Base-by-base conservation (phyloP, 2,888 invertebrate species). In the Rapana venosa region DNA sequence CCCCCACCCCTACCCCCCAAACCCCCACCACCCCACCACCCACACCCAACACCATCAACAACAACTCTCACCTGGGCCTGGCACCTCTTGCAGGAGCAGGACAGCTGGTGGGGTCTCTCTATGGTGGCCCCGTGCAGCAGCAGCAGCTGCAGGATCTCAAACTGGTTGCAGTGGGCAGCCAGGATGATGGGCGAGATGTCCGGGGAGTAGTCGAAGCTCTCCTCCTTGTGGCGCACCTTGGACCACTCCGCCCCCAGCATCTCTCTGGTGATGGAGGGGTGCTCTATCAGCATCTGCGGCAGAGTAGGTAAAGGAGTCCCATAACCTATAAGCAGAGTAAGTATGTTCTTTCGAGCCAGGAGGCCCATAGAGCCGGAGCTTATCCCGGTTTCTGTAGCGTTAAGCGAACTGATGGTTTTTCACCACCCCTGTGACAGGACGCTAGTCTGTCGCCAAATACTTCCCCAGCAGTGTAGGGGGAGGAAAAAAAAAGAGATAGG, bases 221-320 rank as follows among this genome's bases (percentile, higher is more conserved):
- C 97, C 87, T 96, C 96, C 2, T 94, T 92, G 22, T 93, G 94
- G 87, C 94, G 94, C n/a, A 95, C 95, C 91, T 95, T 95, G 2
- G 96, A 94, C 97, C 97, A 97, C 77, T 97, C 97, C 77, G 96
- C 96, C n/a, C 97, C 97, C 61, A 97, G 94, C 96, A 97, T 97
- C 70, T 96, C 96, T 26, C 95, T 93, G 6, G 96, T 96, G 90
- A 96, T 96, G 88, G 96, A 96, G 0, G 96, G 96, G 92, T 97
- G 97, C 92, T 97, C 96, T 88, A 97, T 96, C 86, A 97, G 95
- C 96, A 97, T 96, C 89, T 89, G 85, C 85, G 85, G 6, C 22
- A 74, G 74, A n/a, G n/a, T n/a, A 17, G 26, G 74, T 20, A 17
- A 74, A n/a, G n/a, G n/a, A n/a, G n/a, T n/a, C n/a, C n/a, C n/a